Percentiles rank a stretch among this genome's conserved stretches.
These are phyloP conservation scores for Zoanthus gigantus DNA, from an alignment of 92 coral and sea anemone species.

Conservation along the genomic window DNA sequence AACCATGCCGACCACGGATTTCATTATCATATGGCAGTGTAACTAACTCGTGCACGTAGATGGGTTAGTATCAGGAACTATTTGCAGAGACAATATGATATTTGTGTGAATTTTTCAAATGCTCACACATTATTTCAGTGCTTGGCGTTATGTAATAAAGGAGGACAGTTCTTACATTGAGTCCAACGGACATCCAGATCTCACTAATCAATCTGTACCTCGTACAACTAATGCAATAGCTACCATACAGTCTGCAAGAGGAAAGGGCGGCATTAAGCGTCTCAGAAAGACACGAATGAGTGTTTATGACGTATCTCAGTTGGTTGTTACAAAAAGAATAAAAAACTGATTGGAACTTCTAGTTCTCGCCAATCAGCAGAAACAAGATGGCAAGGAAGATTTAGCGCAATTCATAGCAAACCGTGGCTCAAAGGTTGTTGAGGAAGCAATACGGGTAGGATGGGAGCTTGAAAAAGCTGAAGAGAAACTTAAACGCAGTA, in stretches of 20 bases:
- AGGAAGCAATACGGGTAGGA: slow-evolving; percentile 50
- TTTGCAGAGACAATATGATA: too few relatives aligned
- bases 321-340: slow-evolving; percentile 49
- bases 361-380: slow-evolving; percentile 54
- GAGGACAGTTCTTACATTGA: too few relatives aligned
- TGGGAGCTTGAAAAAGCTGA: slow-evolving; percentile 61
- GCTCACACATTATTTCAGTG: too few relatives aligned
- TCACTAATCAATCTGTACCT: not conserved
- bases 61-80: too few relatives aligned
- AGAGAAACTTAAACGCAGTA: slow-evolving; percentile 28
- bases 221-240: slow-evolving; percentile 33
- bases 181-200: too few relatives aligned
- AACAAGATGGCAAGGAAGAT: slow-evolving; percentile 60
- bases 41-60: too few relatives aligned
- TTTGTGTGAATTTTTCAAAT: too few relatives aligned
- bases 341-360: slow-evolving; percentile 51
- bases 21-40: too few relatives aligned
- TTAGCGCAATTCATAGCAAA: slow-evolving; percentile 58
- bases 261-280: slow-evolving; percentile 6
- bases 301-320: slow-evolving; percentile 46
- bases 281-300: slow-evolving; percentile 35
- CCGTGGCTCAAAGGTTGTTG: slow-evolving; percentile 58
- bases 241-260: not conserved
- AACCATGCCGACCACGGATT: too few relatives aligned
- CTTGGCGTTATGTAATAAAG: too few relatives aligned